phyloP scores from a whole-genome alignment of 35 echinoderm and acorn worm genomes.

The Chiridota heheva region DNA sequence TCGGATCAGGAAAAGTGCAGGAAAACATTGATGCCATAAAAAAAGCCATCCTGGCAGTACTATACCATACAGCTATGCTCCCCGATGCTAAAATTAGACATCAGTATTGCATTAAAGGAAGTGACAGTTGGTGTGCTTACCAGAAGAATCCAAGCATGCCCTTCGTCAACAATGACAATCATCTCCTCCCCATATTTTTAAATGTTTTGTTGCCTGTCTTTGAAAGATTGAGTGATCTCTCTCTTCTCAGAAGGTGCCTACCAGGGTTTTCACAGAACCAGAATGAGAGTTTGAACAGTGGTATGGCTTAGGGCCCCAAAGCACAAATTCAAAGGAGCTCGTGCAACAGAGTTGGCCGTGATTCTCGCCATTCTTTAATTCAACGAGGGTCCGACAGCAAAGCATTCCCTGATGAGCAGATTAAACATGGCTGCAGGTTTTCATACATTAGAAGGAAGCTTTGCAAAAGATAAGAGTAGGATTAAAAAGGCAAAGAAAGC shows the following conservation, averaged over 20 bases:
- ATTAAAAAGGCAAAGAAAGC: constrained; percentile 1
- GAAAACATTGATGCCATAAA: constrained; percentile 10
- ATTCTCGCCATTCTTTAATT: constrained; percentile 14
- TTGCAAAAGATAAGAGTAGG: background rate
- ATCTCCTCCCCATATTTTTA: background rate
- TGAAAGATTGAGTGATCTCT: constrained; percentile 21
- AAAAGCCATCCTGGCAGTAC: constrained; percentile 20
- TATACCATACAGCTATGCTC: background rate
- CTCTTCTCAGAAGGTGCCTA: background rate
- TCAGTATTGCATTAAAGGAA: constrained; percentile 10
- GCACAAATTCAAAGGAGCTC: constrained; percentile 5
- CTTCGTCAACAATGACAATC: background rate
- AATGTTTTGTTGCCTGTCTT: background rate
- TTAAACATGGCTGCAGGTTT: background rate
- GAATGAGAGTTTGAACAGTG: constrained; percentile 25
- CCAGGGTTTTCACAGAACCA: constrained; percentile 32
- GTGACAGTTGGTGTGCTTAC: constrained; percentile 14
- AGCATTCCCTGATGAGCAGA: constrained; percentile 3
- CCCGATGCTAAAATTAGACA: background rate
- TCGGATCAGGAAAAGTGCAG: too few species aligned
- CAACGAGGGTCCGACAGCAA: constrained; percentile 3
- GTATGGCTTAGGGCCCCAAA: constrained; percentile 19
- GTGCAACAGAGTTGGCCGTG: constrained; percentile 23
- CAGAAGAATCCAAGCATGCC: background rate
- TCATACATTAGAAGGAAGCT: background rate